A percentile compares a stretch with the other conserved stretches of the same genome.
These are phyloP conservation scores for Temnothorax longispinosus DNA, from an alignment of 1,140 invertebrate species.

Conservation along the genomic window DNA sequence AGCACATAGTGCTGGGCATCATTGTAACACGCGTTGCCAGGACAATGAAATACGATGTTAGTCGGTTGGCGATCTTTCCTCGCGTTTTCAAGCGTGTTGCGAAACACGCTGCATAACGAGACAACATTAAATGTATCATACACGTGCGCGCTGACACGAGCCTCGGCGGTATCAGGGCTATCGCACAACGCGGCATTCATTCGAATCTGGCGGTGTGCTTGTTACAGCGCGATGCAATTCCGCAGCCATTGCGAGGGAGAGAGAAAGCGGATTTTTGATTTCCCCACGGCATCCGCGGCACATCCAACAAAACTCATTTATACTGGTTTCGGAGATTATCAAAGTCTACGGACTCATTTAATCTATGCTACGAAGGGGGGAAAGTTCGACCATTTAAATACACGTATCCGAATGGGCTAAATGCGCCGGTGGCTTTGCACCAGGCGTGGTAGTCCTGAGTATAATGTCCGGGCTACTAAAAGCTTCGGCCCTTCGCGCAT, in stretches of 20 bases:
- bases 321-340: slow-evolving; percentile 77
- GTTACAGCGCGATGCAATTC: slow-evolving; percentile 68
- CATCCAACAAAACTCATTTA: slow-evolving; percentile 79
- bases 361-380: slow-evolving; percentile 69
- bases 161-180: slow-evolving; percentile 55
- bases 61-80: slow-evolving; percentile 7
- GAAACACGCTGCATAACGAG: slow-evolving; percentile 14
- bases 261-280: slow-evolving; percentile 75
- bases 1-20: not conserved
- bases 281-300: slow-evolving; percentile 77
- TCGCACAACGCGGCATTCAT: slow-evolving; percentile 43
- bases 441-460: slow-evolving; percentile 38
- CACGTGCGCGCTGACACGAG: not conserved
- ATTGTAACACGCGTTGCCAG: not conserved
- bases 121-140: slow-evolving; percentile 31
- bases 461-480: slow-evolving; percentile 52
- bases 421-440: slow-evolving; percentile 49
- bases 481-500: slow-evolving; percentile 33
- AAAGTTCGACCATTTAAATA: slow-evolving; percentile 74
- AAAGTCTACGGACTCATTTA: slow-evolving; percentile 75
- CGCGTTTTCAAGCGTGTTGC: not conserved
- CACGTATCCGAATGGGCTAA: slow-evolving; percentile 59
- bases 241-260: not conserved
- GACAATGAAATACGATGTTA: slow-evolving; percentile 25
- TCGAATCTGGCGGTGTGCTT: slow-evolving; percentile 66